Base-by-base conservation (phyloP, 2,113 vertebrate species). In the Salvelinus sp. region DNA sequence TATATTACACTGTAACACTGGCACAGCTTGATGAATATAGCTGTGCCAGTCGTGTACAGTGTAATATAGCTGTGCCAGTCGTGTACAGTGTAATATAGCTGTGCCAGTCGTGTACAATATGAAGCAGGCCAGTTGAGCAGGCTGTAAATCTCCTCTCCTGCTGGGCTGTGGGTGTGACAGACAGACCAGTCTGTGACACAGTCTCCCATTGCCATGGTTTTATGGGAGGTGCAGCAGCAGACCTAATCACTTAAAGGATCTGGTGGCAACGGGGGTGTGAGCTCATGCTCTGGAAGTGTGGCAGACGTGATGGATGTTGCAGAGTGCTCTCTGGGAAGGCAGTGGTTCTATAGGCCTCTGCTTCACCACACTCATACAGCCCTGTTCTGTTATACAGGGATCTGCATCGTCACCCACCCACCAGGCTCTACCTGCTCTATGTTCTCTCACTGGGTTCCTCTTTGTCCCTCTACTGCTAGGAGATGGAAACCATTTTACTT, bases 161-260 rank as follows among this genome's bases (percentile, higher is more conserved):
- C 70, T 14, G 86, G 88, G 87, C 64, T 85, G 85, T 10, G 38
- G 38, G 38, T 44, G 7, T 44, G 9, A 10, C 38, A 44, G 87
- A 83, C 69, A 70, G 12, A 6, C 3, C 33, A 64, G 72, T 83
- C 74, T 22, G 47, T 0, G 69, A 83, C 47, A 82, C 83, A 50
- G 78, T 60, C 65, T 60, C 72, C 47, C 47, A 4, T 57, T 47
- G 75, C 63, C 74, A 44, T 10, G 2, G 38, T 44, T 44, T 44
- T 44, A 44, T 44, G 38, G 38, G 38, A 44, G 38, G 38, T 44
- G 7, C 9, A 10, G n/a, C 83, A 47, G 57, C 73, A 81, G 80
- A 90, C 75, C 87, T 86, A 91, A 92, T 92, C 88, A 90, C 76
- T 63, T 88, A 33, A 33, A n/a, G n/a, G n/a, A n/a, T n/a, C n/a